Evolutionary conservation across 2,888 invertebrate species (phyloP).

Genomic region (Orthosia gracilis): DNA sequence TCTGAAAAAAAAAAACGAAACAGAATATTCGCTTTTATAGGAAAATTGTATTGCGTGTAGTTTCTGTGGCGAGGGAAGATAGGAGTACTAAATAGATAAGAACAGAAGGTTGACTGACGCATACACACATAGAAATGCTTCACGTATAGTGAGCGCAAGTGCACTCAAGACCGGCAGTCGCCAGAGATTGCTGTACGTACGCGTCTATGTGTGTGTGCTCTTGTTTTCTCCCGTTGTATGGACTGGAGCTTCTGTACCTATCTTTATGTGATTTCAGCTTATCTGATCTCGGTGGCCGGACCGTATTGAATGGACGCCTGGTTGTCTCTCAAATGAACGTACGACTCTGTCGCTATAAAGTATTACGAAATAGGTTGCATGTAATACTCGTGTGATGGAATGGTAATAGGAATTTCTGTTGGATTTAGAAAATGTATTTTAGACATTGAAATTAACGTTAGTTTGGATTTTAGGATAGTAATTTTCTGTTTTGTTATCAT

Average conservation of each 20-base stretch:
- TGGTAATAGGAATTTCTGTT: conserved; percentile 25
- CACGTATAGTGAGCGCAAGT: background rate
- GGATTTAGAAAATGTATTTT: conserved; percentile 23
- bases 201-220: background rate
- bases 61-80: conserved; percentile 60
- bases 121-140: background rate
- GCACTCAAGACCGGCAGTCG: background rate
- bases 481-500: background rate
- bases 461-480: background rate
- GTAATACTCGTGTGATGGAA: conserved; percentile 46
- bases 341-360: conserved; percentile 56
- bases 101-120: conserved; percentile 14
- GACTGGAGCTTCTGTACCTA: conserved; percentile 7
- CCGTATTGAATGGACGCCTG: conserved; percentile 70
- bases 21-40: conserved; percentile 68
- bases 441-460: background rate
- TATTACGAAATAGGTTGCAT: conserved; percentile 59
- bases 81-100: conserved; percentile 22
- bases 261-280: conserved; percentile 38
- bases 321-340: conserved; percentile 69
- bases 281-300: conserved; percentile 71
- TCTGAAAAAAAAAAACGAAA: conserved; percentile 57
- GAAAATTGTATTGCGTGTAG: conserved; percentile 71
- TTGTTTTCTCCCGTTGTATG: background rate
- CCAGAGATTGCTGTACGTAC: background rate